phyloP scores from a whole-genome alignment of 2,888 invertebrate genomes.

The Girardia tigrina region DNA sequence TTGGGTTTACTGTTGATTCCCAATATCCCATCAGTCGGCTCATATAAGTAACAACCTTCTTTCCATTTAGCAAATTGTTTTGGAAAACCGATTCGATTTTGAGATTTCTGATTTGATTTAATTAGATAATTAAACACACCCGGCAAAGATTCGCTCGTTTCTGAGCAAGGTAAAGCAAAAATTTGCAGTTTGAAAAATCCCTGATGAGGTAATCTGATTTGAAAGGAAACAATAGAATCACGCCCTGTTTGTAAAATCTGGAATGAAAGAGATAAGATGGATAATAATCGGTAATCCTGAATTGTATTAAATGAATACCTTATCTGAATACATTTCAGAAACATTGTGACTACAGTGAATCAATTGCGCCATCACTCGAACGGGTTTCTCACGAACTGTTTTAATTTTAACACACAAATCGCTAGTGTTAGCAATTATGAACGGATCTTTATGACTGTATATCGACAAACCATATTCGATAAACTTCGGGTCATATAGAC shows the following conservation, averaged over 20 bases:
- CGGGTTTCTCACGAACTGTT: no score
- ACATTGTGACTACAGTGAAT: constrained; percentile 40
- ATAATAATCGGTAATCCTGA: no score
- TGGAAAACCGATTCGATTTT: constrained; percentile 43
- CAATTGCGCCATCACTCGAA: constrained; percentile 48
- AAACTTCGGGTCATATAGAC: no score
- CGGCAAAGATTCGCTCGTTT: constrained; percentile 46
- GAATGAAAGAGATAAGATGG: no score
- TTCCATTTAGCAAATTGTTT: constrained; percentile 51
- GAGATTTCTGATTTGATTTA: constrained; percentile 40
- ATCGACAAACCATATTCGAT: no score
- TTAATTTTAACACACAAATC: no score
- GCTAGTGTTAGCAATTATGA: no score
- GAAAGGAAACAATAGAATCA: no score
- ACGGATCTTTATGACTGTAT: no score
- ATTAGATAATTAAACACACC: constrained; percentile 51
- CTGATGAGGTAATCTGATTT: constrained; percentile 42
- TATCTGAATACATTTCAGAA: constrained; percentile 45
- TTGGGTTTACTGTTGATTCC: no score
- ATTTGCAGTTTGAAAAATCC: constrained; percentile 51
- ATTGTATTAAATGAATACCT: no score
- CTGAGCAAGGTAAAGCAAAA: constrained; percentile 44
- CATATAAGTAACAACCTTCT: constrained; percentile 48
- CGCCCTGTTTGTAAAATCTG: no score
- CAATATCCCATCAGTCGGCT: constrained; percentile 42